phyloP scores from a whole-genome alignment of 2,888 invertebrate species.

The Hartigia nigra region DNA sequence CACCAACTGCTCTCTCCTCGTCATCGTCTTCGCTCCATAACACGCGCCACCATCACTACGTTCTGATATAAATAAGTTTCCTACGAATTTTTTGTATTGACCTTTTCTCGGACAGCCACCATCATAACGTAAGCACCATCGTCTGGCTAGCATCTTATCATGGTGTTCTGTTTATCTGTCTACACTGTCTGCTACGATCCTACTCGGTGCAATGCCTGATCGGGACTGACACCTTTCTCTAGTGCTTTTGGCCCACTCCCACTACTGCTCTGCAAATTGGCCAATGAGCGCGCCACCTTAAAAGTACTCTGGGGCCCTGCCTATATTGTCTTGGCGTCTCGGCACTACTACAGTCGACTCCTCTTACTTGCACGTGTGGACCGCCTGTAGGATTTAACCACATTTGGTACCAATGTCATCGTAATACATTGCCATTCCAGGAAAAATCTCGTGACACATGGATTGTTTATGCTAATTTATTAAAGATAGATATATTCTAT shows the following conservation, averaged over 20 bases:
- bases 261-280: background rate
- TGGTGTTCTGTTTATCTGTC: background rate
- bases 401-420: background rate
- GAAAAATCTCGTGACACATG: background rate
- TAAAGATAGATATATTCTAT: background rate
- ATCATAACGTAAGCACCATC: background rate
- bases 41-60: background rate
- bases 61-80: background rate
- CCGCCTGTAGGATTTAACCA: background rate
- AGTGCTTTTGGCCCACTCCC: background rate
- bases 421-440: background rate
- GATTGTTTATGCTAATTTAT: background rate
- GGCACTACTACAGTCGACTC: background rate
- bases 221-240: background rate
- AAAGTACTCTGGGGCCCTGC: background rate
- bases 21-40: background rate
- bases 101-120: background rate
- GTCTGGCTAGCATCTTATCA: background rate
- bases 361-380: background rate
- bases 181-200: background rate
- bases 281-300: background rate
- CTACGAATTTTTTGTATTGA: background rate
- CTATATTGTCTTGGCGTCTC: background rate
- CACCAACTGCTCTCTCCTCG: background rate
- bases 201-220: background rate